A percentile compares a stretch with the other conserved stretches of the same genome.
Evolutionary conservation across 2,888 invertebrate species (phyloP).

Genomic region (Incurvaria masculella): DNA sequence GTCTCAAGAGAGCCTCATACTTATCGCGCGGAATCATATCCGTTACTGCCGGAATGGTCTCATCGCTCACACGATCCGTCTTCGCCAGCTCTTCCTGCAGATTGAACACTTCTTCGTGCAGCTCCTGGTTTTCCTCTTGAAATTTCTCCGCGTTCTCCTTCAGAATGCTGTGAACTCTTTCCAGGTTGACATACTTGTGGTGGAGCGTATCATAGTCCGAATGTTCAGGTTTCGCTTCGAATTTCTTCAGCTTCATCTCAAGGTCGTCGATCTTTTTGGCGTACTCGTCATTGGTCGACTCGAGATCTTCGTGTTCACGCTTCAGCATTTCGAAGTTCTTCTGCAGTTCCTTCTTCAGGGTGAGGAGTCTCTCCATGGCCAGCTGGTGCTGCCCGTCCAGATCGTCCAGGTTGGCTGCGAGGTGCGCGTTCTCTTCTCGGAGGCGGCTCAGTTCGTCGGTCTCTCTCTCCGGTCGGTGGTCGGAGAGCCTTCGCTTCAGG

Average conservation of each 20-base stretch:
- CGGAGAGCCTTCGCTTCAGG: slow-evolving; percentile 26
- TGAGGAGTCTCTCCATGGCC: slow-evolving; percentile 60
- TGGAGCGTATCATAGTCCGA: slow-evolving; percentile 39
- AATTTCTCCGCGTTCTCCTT: slow-evolving; percentile 50
- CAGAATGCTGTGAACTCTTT: slow-evolving; percentile 39
- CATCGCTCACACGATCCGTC: slow-evolving; percentile 46
- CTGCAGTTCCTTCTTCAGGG: slow-evolving; percentile 53
- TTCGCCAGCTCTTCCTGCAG: slow-evolving; percentile 47
- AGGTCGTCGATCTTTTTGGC: slow-evolving; percentile 41
- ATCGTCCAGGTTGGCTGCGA: slow-evolving; percentile 63
- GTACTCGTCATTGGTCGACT: slow-evolving; percentile 43
- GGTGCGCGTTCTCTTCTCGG: slow-evolving; percentile 55
- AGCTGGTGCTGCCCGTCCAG: slow-evolving; percentile 70
- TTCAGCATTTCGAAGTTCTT: slow-evolving; percentile 48
- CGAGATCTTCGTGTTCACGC: slow-evolving; percentile 44
- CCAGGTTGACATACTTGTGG: slow-evolving; percentile 48
- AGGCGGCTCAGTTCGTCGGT: slow-evolving; percentile 46
- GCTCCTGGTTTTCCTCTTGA: slow-evolving; percentile 52
- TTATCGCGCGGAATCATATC: slow-evolving; percentile 34
- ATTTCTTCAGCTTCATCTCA: slow-evolving; percentile 37
- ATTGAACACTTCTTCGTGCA: slow-evolving; percentile 50
- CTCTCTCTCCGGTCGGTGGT: slow-evolving; percentile 26
- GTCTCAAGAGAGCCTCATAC: slow-evolving; percentile 36
- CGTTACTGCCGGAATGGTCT: slow-evolving; percentile 28
- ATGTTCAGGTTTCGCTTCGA: slow-evolving; percentile 36